These are phyloP conservation scores for Drosophila obscura DNA, from an alignment of 1,140 invertebrate species.

Conservation along the genomic window DNA sequence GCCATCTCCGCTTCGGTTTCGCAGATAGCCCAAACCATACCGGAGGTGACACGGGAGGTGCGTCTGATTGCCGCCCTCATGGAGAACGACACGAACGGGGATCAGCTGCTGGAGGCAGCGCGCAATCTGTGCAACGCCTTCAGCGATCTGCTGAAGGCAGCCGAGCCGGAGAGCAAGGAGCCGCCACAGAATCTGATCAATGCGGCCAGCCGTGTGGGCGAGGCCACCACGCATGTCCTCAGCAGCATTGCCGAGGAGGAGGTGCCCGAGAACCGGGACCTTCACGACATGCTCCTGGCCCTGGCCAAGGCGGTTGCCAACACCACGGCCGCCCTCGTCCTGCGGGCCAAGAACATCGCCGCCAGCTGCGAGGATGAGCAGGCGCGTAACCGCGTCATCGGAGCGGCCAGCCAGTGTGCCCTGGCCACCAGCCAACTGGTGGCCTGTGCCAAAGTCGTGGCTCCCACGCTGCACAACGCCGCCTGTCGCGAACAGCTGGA, in stretches of 20 bases:
- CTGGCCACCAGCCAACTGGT: constrained; percentile 98
- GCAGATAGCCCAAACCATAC: constrained; percentile 97
- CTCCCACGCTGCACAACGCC: constrained; percentile 93
- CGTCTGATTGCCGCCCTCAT: constrained; percentile 97
- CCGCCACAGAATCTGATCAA: constrained; percentile 96
- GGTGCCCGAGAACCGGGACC: constrained; percentile 90
- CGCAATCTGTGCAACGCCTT: constrained; percentile 96
- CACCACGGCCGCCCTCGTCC: constrained; percentile 96
- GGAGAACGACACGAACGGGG: constrained; percentile 92
- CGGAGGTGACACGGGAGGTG: constrained; percentile 97
- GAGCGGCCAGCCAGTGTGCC: constrained; percentile 97
- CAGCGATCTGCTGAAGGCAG: constrained; percentile 96
- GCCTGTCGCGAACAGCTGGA: constrained; percentile 97
- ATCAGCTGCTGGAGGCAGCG: constrained; percentile 95
- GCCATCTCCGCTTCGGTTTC: constrained; percentile 98
- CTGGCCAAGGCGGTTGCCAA: constrained; percentile 98
- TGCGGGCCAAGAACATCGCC: constrained; percentile 97
- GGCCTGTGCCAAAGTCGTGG: constrained; percentile 97
- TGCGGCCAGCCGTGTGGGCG: constrained; percentile 97
- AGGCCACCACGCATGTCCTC: constrained; percentile 97
- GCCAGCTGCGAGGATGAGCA: constrained; percentile 92
- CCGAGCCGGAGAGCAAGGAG: constrained; percentile 96
- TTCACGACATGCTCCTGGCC: constrained; percentile 93
- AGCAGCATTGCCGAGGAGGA: constrained; percentile 97
- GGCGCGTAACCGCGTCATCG: constrained; percentile 94